Evolutionary conservation across 2,113 vertebrate genomes (phyloP).

Genomic region (Circaetus cinerascens): DNA sequence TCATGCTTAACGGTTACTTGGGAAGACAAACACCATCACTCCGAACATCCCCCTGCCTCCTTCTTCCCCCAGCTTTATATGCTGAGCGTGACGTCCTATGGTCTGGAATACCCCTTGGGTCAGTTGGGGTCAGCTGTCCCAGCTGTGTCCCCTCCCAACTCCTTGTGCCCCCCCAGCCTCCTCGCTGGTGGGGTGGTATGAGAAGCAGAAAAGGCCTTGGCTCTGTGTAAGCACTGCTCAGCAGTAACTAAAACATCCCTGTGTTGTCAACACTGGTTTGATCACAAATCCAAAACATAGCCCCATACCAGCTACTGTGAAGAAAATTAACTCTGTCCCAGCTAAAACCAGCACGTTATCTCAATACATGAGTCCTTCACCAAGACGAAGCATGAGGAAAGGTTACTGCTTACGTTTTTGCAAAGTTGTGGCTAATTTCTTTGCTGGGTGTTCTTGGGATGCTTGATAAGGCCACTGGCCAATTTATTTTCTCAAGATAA

Average conservation of each 20-base stretch:
- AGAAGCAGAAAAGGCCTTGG: not conserved
- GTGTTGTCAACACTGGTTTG: not conserved
- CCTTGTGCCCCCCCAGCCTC: not conserved
- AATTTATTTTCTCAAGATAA: not conserved
- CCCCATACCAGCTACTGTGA: not conserved
- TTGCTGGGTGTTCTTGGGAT: not conserved
- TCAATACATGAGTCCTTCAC: no score
- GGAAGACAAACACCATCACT: not conserved
- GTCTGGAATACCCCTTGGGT: not conserved
- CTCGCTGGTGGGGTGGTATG: not conserved
- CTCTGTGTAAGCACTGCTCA: no score
- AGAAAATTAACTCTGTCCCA: not conserved
- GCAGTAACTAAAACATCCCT: rapidly evolving
- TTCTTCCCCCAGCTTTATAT: not conserved
- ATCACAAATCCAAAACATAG: not conserved
- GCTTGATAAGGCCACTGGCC: not conserved
- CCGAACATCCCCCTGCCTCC: rapidly evolving
- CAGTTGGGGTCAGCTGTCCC: not conserved
- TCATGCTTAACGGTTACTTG: rapidly evolving
- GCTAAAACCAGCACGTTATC: not conserved
- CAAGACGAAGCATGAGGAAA: no score
- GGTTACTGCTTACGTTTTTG: not conserved
- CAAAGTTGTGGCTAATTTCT: not conserved
- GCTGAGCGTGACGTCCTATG: rapidly evolving
- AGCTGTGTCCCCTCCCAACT: not conserved